Evolutionary conservation across 2,113 vertebrate species (phyloP).

Genomic region (Engraulis encrasicolus): DNA sequence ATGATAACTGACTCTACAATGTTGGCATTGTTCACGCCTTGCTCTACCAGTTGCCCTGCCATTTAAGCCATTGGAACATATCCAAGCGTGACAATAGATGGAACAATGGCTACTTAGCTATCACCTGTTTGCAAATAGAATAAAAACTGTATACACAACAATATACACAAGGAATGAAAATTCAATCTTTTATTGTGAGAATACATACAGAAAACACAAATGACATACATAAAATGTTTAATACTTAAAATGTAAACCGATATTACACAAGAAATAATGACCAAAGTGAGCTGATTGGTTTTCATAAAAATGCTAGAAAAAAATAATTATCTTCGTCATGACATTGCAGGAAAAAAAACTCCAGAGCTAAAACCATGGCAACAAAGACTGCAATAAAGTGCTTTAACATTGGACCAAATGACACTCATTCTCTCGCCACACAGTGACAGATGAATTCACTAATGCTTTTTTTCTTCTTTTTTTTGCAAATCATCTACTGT

Average conservation of each 20-base stretch:
- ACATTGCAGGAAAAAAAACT: constrained; percentile 54
- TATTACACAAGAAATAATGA: constrained; percentile 78
- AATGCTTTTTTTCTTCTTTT: neutral
- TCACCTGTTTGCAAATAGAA: no score
- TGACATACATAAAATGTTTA: constrained; percentile 76
- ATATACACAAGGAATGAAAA: neutral
- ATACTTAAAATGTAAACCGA: constrained; percentile 83
- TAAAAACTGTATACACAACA: no score
- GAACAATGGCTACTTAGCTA: no score
- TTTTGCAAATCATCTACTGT: constrained; percentile 27
- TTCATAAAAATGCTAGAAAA: constrained; percentile 72
- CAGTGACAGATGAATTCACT: constrained; percentile 2
- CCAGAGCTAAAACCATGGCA: constrained; percentile 79
- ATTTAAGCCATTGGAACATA: no score
- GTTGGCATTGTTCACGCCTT: no score
- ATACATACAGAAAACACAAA: constrained; percentile 62
- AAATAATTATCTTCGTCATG: constrained; percentile 31
- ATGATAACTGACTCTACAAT: no score
- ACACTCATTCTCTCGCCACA: constrained; percentile 2
- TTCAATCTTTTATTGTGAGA: constrained; percentile 51
- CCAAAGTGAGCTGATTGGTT: constrained; percentile 77
- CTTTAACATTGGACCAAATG: constrained; percentile 82
- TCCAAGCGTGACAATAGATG: no score
- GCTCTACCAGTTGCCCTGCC: no score
- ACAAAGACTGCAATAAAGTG: constrained; percentile 83